A percentile compares a stretch with the other conserved stretches of the same genome.
phyloP scores from a whole-genome alignment of 2,797 vertebrate genomes.

The Poeciliopsis paucimaculata region DNA sequence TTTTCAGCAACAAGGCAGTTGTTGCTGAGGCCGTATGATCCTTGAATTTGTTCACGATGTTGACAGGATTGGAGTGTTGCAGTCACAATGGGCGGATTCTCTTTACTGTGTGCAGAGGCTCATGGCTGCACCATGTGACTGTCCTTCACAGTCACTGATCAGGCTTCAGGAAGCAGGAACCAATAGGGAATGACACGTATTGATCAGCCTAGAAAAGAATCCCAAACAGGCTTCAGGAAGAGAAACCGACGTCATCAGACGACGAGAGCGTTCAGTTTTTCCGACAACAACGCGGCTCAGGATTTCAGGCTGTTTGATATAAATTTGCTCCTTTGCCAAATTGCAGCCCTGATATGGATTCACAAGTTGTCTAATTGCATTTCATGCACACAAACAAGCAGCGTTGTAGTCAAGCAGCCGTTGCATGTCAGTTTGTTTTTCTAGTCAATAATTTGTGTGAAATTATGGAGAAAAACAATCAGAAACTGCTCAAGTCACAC shows the following conservation, averaged over 20 bases:
- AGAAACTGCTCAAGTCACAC: neutral
- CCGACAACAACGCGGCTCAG: neutral
- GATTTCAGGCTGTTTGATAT: neutral
- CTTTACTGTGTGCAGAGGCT: slow-evolving; percentile 6
- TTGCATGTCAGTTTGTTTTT: neutral
- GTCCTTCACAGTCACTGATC: slow-evolving; percentile 78
- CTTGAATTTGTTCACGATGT: too few relatives aligned
- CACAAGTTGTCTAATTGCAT: neutral
- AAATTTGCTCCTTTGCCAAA: neutral
- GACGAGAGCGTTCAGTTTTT: neutral
- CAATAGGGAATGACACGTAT: slow-evolving; percentile 70
- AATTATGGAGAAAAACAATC: neutral
- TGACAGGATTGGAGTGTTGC: neutral
- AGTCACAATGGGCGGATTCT: neutral
- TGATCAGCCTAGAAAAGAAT: slow-evolving; percentile 69
- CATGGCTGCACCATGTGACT: slow-evolving; percentile 49
- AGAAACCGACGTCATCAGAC: slow-evolving; percentile 12
- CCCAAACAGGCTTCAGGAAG: slow-evolving; percentile 23
- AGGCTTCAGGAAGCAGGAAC: slow-evolving; percentile 57
- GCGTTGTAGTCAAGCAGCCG: neutral
- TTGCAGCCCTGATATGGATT: neutral
- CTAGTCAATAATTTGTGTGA: neutral
- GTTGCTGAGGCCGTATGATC: too few relatives aligned
- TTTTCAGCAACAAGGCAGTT: too few relatives aligned
- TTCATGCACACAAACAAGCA: neutral